Conservation (phyloP, 2,888 invertebrate genomes). For the Pteria penguin region DNA sequence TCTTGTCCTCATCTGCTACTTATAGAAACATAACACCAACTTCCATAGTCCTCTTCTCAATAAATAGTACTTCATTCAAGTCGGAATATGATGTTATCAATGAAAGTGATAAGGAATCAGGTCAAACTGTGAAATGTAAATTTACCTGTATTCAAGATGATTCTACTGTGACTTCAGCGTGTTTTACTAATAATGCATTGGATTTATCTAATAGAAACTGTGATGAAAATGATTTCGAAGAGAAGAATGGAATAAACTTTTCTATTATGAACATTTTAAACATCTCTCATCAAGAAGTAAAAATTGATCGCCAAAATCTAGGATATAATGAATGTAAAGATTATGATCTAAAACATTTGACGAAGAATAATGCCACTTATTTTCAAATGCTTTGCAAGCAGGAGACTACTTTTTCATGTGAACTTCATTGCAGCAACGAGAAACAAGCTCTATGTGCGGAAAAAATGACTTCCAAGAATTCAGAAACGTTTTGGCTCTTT, state of each 20-base stretch:
- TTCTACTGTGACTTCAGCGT: constrained; percentile 21
- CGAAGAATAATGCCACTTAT: constrained; percentile 43
- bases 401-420: constrained; percentile 60
- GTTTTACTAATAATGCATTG: constrained; percentile 49
- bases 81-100: background rate
- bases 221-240: constrained; percentile 13
- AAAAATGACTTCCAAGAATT: constrained; percentile 22
- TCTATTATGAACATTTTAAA: constrained; percentile 39
- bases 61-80: background rate
- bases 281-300: constrained; percentile 37
- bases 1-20: background rate
- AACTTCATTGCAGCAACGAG: constrained; percentile 49
- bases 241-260: constrained; percentile 30
- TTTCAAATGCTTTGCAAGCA: constrained; percentile 67
- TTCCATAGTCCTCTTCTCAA: background rate
- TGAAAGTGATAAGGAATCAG: background rate
- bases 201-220: constrained; percentile 21
- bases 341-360: constrained; percentile 65
- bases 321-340: constrained; percentile 49
- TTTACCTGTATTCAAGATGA: background rate
- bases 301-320: constrained; percentile 10
- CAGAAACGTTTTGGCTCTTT: constrained; percentile 87
- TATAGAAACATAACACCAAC: background rate
- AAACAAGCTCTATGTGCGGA: constrained; percentile 30
- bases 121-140: background rate